Conservation (phyloP, 2,888 invertebrate species). For the Abrostola triplasia region DNA sequence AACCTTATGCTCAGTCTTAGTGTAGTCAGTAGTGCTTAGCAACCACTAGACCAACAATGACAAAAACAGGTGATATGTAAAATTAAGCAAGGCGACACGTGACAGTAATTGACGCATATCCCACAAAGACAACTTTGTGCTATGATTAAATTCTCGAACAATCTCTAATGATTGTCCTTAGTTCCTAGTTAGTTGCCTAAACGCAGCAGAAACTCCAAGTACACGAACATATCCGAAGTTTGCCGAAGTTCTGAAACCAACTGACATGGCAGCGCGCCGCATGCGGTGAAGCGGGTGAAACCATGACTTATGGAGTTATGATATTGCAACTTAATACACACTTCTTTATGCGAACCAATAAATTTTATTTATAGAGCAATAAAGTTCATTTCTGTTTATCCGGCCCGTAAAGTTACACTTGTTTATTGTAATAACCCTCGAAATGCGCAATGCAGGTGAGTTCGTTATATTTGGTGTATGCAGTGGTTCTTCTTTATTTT, state of each 20-base stretch:
- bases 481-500: constrained; percentile 53
- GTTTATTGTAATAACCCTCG: constrained; percentile 43
- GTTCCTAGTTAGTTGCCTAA: constrained; percentile 43
- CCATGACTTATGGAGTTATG: constrained; percentile 54
- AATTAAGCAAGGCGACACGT: too few species aligned
- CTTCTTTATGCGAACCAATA: constrained; percentile 13
- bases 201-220: constrained; percentile 44
- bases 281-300: constrained; percentile 44
- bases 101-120: background rate
- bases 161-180: constrained; percentile 40
- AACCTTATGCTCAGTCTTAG: too few species aligned
- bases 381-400: constrained; percentile 33
- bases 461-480: constrained; percentile 46
- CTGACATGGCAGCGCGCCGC: constrained; percentile 54
- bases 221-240: constrained; percentile 57
- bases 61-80: too few species aligned
- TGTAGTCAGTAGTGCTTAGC: too few species aligned
- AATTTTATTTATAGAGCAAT: background rate
- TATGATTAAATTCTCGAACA: constrained; percentile 31
- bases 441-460: constrained; percentile 67
- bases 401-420: constrained; percentile 14
- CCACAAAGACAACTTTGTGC: constrained; percentile 6
- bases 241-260: constrained; percentile 49
- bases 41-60: too few species aligned
- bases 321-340: constrained; percentile 50